Percentiles rank a stretch among this genome's conserved stretches.
Conservation (phyloP, 2,797 vertebrate genomes). For the Heterohyrax brucei region DNA sequence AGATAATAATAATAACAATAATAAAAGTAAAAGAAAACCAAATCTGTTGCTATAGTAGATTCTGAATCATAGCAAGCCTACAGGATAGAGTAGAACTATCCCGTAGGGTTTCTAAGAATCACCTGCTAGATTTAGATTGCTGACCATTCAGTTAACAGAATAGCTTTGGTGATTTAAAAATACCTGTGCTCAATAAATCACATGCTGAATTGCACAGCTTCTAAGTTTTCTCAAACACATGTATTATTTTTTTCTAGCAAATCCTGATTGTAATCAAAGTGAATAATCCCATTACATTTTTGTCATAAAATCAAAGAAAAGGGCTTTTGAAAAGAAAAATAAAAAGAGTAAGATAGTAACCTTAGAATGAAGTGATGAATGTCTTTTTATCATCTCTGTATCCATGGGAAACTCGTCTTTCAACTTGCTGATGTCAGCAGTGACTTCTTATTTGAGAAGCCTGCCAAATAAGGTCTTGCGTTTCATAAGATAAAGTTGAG, state of each 20-base stretch:
- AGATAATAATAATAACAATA: not conserved
- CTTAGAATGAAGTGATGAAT: not conserved
- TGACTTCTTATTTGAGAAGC: constrained; percentile 19
- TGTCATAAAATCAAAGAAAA: constrained; percentile 52
- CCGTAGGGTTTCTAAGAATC: too few relatives aligned
- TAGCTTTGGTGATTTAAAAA: constrained; percentile 21
- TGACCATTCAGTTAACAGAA: too few relatives aligned
- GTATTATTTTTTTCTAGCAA: not conserved
- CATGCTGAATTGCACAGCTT: not conserved
- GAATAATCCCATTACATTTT: constrained; percentile 26
- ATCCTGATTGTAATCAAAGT: constrained; percentile 3
- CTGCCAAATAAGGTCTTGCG: not conserved
- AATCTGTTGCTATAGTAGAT: too few relatives aligned
- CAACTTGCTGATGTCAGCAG: not conserved
- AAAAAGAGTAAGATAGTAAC: not conserved
- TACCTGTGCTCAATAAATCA: not conserved
- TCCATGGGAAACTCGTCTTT: constrained; percentile 44
- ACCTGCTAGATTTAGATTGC: too few relatives aligned
- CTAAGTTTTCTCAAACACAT: not conserved
- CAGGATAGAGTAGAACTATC: too few relatives aligned
- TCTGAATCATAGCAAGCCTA: too few relatives aligned
- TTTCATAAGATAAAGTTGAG: not conserved
- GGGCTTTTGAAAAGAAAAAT: constrained; percentile 5
- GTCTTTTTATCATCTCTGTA: not conserved
- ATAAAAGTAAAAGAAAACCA: too few relatives aligned